Conservation (phyloP, 2,888 invertebrate genomes). For the Sarcophaga subvicina region DNA sequence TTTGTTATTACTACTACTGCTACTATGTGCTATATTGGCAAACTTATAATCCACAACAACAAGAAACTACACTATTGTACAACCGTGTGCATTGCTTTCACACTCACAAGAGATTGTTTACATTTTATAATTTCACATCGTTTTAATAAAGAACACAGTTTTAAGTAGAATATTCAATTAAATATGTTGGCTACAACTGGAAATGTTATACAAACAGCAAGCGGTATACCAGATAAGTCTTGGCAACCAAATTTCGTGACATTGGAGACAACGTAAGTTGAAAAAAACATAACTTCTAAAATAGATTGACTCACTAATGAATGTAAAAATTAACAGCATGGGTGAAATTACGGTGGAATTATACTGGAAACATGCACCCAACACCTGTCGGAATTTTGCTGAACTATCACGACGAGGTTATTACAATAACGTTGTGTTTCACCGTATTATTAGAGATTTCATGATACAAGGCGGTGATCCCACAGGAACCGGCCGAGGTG, state of each 20-base stretch:
- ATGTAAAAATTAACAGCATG: conserved; percentile 85
- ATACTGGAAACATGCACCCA: conserved; percentile 99
- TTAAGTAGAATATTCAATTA: not conserved
- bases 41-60: too few species aligned
- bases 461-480: conserved; percentile 99
- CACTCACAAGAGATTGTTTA: conserved; percentile 32
- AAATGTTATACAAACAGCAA: conserved; percentile 70
- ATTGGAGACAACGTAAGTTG: conserved; percentile 91
- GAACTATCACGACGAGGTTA: conserved; percentile 96
- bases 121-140: not conserved
- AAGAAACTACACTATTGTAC: not conserved
- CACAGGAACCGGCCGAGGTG: conserved; percentile 97
- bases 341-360: conserved; percentile 95
- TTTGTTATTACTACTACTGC: too few species aligned
- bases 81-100: not conserved
- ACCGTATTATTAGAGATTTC: conserved; percentile 96
- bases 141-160: not conserved
- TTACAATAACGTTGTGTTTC: conserved; percentile 98
- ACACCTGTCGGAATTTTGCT: conserved; percentile 98
- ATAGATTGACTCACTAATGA: not conserved
- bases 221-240: conserved; percentile 92
- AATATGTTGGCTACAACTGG: conserved; percentile 72
- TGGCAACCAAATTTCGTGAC: conserved; percentile 94
- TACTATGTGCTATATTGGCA: too few species aligned
- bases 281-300: not conserved